phyloP scores from a whole-genome alignment of 2,113 vertebrate species.

The Prolemur simus region DNA sequence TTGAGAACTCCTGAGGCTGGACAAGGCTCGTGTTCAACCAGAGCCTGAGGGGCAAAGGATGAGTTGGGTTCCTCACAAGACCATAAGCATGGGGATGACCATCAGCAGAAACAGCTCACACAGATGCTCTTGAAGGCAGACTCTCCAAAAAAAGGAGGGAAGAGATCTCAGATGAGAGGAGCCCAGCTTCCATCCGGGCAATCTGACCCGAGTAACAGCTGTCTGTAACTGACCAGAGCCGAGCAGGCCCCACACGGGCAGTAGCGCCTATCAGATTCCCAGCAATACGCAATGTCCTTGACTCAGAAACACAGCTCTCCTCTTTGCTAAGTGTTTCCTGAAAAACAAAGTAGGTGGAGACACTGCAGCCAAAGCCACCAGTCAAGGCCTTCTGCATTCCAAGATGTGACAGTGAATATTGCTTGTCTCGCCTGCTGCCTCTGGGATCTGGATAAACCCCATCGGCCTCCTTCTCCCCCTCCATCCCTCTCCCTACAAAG shows the following conservation, averaged over 20 bases:
- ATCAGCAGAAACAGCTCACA: neutral
- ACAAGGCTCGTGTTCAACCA: neutral
- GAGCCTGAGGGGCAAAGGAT: neutral
- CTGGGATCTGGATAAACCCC: neutral
- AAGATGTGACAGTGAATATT: neutral
- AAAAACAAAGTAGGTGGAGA: neutral
- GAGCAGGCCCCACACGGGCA: neutral
- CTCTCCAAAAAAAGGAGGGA: neutral
- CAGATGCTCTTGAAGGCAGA: neutral
- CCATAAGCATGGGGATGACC: neutral
- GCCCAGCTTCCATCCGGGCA: too few species aligned
- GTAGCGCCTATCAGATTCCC: neutral
- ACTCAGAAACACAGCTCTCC: neutral
- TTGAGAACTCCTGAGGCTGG: neutral
- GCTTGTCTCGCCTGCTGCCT: neutral
- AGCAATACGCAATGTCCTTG: neutral
- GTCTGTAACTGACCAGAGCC: neutral
- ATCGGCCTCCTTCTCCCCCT: neutral
- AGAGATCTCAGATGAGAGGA: neutral
- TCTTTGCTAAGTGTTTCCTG: neutral
- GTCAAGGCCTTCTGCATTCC: neutral
- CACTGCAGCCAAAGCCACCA: neutral
- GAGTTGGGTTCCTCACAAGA: neutral
- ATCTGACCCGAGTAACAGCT: neutral
- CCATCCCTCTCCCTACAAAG: neutral